Evolutionary conservation across 1,140 invertebrate species (phyloP).

Genomic region (Sipha flava): DNA sequence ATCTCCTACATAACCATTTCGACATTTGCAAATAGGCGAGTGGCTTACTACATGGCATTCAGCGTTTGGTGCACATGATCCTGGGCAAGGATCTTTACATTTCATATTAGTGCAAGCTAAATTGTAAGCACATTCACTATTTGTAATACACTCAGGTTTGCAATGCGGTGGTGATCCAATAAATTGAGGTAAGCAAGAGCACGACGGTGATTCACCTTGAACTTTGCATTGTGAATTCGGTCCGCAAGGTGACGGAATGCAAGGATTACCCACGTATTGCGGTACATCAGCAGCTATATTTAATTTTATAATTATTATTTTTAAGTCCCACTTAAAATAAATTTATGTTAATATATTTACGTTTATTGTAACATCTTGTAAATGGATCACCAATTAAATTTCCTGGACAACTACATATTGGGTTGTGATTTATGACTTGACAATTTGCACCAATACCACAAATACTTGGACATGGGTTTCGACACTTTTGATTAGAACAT

Average conservation of each 20-base stretch:
- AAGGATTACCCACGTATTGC: conserved; percentile 46
- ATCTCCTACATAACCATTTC: conserved; percentile 50
- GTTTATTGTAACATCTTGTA: conserved; percentile 39
- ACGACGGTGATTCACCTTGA: conserved; percentile 50
- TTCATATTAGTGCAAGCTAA: conserved; percentile 49
- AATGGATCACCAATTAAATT: conserved; percentile 54
- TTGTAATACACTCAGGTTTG: conserved; percentile 49
- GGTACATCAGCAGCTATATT: conserved; percentile 34
- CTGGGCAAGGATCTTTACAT: conserved; percentile 48
- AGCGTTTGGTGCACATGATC: conserved; percentile 51
- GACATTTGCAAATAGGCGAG: conserved; percentile 49
- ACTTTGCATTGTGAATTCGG: conserved; percentile 55
- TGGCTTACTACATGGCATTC: conserved; percentile 49
- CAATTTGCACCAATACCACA: conserved; percentile 58
- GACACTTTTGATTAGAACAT: conserved; percentile 63
- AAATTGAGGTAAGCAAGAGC: conserved; percentile 50
- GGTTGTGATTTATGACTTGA: conserved; percentile 50
- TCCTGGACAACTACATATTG: conserved; percentile 50
- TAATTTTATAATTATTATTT: background rate
- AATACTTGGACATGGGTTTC: conserved; percentile 61
- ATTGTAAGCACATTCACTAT: conserved; percentile 49
- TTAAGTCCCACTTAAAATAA: no score
- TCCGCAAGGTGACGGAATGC: conserved; percentile 57
- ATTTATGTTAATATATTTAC: conserved; percentile 18
- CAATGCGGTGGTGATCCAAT: conserved; percentile 51